phyloP scores from a whole-genome alignment of 64 coral and sea anemone species.

The Montipora efflorescens region DNA sequence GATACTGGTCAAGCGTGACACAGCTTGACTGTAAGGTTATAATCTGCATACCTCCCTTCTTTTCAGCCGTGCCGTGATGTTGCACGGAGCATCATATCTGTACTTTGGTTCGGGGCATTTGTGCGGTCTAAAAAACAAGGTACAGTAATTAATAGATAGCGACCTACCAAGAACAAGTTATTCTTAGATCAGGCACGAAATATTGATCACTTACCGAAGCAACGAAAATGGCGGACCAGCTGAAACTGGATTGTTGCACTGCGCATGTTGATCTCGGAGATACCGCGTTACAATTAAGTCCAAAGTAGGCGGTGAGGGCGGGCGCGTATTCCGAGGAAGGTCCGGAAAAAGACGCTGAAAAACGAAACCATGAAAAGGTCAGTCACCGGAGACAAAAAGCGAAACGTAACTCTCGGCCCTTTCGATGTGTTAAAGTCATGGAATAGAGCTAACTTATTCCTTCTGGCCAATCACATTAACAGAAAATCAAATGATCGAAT shows the following conservation, averaged over 20 bases:
- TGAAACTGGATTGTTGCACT: constrained; percentile 92
- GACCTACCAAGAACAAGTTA: background rate
- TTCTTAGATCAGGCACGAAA: background rate
- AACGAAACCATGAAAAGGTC: background rate
- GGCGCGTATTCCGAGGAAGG: constrained; percentile 4
- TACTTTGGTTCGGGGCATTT: constrained; percentile 93
- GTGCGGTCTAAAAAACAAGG: constrained; percentile 63
- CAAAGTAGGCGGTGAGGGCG: constrained; percentile 86
- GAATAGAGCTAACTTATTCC: too few species aligned
- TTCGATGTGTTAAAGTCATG: too few species aligned
- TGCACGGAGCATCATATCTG: constrained; percentile 85
- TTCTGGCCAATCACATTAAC: too few species aligned
- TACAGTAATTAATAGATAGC: background rate
- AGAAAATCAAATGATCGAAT: too few species aligned
- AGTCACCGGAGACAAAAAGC: background rate
- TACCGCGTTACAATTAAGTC: constrained; percentile 95
- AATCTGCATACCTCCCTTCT: constrained; percentile 62
- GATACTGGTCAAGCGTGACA: too few species aligned
- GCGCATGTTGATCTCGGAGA: constrained; percentile 96
- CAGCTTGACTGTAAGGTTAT: background rate
- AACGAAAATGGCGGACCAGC: constrained; percentile 95
- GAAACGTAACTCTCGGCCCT: background rate
- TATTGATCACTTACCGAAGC: constrained; percentile 62
- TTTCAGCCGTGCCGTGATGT: constrained; percentile 79
- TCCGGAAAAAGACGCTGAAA: constrained; percentile 66